Evolutionary conservation across 2,888 invertebrate species (phyloP), one percentile per base, ranked within the genome.

Genomic region (Metallyticus violacea): DNA sequence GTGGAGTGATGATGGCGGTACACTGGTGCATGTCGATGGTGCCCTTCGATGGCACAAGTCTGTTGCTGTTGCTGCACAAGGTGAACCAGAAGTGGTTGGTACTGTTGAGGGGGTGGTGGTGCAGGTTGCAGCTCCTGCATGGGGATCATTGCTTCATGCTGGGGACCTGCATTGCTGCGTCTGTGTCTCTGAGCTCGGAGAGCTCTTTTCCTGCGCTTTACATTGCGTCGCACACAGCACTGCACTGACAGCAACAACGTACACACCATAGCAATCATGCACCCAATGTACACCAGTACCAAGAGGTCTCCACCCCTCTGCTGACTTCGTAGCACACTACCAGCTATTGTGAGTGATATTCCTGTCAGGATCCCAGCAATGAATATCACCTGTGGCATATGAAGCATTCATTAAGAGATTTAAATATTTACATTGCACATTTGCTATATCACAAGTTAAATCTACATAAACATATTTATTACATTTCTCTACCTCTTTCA

Each of bases 251-350:
- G 92, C 77, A 95, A 91, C 9, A 95, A 92, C 6, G 93, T 93
- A 89, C 95, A 94, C 22, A 95, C 95, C 89, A 94, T 92, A 2
- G 94, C 93, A 0, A 94, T 92, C 80, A 95, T 91, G 88, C 94
- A 92, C 91, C 95, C 95, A 90, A 95, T 95, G 91, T 95, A 95
- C 85, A 95, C 94, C 90, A 95, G 92, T 80, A 95, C 95, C 89
- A 94, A 94, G 28, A 95, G 92, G 90, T 95, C 95, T 86, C 94
- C 93, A 89, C 94, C 94, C n/a, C 94, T 93, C 89, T 93, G 93
- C 88, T 94, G 94, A 89, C 94, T 82, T 93, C 94, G 92, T 87
- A 95, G 90, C 22, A 95, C 94, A 89, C 94, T 93, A 40, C 95
- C 95, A 87, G 95, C 95, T 89, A 95, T 94, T 89, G 94, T 94